These are phyloP conservation scores for Fragariocoptes setiger DNA, from an alignment of 1,140 invertebrate species.

Conservation along the genomic window DNA sequence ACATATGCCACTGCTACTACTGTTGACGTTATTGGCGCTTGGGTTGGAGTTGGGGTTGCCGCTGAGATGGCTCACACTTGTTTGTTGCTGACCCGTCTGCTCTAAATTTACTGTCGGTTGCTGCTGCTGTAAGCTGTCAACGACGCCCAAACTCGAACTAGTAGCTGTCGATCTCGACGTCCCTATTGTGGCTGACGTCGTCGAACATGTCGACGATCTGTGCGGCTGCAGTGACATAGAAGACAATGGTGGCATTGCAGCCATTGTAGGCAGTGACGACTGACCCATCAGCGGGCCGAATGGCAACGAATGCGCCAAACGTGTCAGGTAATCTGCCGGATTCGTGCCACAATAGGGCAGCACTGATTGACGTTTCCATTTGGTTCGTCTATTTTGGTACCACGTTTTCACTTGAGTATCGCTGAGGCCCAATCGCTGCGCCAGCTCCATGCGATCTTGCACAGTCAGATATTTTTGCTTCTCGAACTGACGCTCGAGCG, in stretches of 20 bases:
- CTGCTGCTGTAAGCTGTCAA: too few species aligned
- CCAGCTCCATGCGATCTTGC: conserved; percentile 89
- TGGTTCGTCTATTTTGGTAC: conserved; percentile 96
- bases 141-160: too few species aligned
- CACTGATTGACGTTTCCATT: conserved; percentile 97
- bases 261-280: conserved; percentile 16
- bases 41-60: neutral
- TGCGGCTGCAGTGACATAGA: conserved; percentile 12
- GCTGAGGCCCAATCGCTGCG: conserved; percentile 68
- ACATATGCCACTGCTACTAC: conserved; percentile 1
- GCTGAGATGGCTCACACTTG: neutral
- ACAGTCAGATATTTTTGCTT: conserved; percentile 92
- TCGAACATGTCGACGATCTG: conserved; percentile 10
- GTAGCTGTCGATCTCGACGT: too few species aligned
- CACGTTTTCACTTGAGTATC: conserved; percentile 98
- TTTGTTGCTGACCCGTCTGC: neutral
- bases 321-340: conserved; percentile 53
- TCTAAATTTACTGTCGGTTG: too few species aligned
- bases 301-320: conserved; percentile 37
- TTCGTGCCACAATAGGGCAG: conserved; percentile 84
- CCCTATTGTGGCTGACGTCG: conserved; percentile 1
- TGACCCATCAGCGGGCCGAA: conserved; percentile 22
- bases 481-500: conserved; percentile 87
- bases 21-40: neutral
- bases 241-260: conserved; percentile 17